Conservation (phyloP, 2,888 invertebrate genomes). For the Isoperla grammatica region DNA sequence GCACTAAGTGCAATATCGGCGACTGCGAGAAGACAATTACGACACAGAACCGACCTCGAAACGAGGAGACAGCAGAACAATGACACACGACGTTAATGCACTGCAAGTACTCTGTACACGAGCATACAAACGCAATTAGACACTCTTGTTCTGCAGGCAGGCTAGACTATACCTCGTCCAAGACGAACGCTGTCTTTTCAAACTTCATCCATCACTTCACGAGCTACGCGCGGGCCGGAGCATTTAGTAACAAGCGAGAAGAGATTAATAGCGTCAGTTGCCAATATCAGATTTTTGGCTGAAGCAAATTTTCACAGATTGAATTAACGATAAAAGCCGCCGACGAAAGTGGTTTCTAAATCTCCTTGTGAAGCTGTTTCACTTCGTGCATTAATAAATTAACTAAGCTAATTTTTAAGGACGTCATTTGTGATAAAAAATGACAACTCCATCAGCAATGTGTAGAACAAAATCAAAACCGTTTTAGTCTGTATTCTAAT, state of each 20-base stretch:
- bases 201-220: too few relatives aligned
- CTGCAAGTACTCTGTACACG: too few relatives aligned
- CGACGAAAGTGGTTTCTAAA: conserved; percentile 5
- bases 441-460: conserved; percentile 4
- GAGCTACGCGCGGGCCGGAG: too few relatives aligned
- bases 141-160: too few relatives aligned
- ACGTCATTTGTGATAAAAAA: conserved; percentile 4
- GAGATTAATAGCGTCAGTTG: conserved; percentile 7
- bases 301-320: conserved; percentile 3
- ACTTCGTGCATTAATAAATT: too few relatives aligned
- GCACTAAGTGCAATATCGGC: not conserved
- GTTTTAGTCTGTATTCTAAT: conserved; percentile 1
- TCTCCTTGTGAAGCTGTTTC: not conserved
- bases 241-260: too few relatives aligned
- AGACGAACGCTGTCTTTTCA: too few relatives aligned
- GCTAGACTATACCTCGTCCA: too few relatives aligned
- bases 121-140: too few relatives aligned
- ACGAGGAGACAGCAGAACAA: too few relatives aligned
- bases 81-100: too few relatives aligned
- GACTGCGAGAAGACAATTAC: conserved; percentile 8
- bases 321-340: conserved; percentile 11
- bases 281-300: not conserved
- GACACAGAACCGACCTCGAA: too few relatives aligned
- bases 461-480: not conserved
- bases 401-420: not conserved